Conservation (phyloP, 1,140 invertebrate genomes). For the Diachasmimorpha longicaudata region DNA sequence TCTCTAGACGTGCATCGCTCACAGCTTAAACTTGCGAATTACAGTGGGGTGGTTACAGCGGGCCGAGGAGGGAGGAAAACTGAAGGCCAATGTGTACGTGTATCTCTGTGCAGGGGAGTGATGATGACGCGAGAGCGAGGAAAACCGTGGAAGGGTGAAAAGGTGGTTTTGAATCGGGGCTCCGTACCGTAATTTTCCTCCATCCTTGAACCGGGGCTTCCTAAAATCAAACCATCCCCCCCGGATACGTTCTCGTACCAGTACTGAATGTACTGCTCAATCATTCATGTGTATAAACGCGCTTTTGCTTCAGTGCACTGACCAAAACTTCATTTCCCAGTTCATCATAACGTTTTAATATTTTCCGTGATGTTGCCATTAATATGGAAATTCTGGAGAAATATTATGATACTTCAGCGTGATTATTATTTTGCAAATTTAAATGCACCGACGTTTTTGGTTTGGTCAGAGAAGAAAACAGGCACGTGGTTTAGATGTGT, state of each 20-base stretch:
- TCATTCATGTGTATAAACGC: constrained; percentile 1
- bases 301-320: constrained; percentile 1
- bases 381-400: background rate
- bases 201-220: constrained; percentile 9
- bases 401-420: background rate
- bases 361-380: background rate
- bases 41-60: background rate
- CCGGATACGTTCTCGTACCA: constrained; percentile 12
- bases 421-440: background rate
- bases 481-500: too few species aligned
- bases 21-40: constrained; percentile 26
- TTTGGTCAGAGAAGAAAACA: too few species aligned
- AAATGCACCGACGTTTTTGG: background rate
- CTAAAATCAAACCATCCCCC: constrained; percentile 26
- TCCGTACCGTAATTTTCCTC: constrained; percentile 19
- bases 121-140: constrained; percentile 10
- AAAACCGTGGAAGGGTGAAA: background rate
- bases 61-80: constrained; percentile 4
- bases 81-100: background rate
- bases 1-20: constrained; percentile 18
- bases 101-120: background rate
- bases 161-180: background rate
- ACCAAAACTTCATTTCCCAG: background rate
- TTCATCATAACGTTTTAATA: background rate
- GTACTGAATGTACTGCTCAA: background rate